phyloP scores from a whole-genome alignment of 2,797 vertebrate genomes.

The Enteromius trimaculatus region DNA sequence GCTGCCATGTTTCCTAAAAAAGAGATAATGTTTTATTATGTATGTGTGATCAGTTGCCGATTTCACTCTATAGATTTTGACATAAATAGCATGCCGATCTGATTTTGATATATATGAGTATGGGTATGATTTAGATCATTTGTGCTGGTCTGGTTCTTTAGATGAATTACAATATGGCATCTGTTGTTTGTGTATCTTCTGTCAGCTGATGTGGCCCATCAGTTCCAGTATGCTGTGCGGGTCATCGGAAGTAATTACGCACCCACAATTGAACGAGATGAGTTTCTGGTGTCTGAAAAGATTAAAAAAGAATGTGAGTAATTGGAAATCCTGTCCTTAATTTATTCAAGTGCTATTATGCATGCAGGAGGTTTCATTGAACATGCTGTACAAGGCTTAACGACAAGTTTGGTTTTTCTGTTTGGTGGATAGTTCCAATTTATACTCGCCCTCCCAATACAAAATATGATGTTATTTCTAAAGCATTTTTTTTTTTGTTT shows the following conservation, averaged over 20 bases:
- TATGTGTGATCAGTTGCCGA: neutral
- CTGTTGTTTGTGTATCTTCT: constrained; percentile 25
- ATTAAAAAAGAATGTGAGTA: constrained; percentile 97
- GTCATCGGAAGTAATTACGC: constrained; percentile 99
- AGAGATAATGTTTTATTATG: neutral
- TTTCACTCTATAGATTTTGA: neutral
- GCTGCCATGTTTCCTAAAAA: neutral
- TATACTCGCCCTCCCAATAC: neutral
- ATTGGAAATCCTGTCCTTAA: neutral
- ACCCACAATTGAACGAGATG: constrained; percentile 94
- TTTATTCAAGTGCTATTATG: neutral
- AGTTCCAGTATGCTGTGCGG: constrained; percentile 97
- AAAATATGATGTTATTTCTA: neutral
- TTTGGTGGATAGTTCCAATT: neutral
- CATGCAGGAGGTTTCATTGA: neutral
- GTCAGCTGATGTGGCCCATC: constrained; percentile 93
- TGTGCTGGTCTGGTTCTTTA: neutral
- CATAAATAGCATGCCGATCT: neutral
- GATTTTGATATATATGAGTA: too few species aligned
- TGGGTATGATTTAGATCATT: neutral
- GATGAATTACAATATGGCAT: neutral
- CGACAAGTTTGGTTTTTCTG: neutral
- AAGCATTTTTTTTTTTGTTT: too few species aligned
- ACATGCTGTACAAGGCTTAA: neutral
- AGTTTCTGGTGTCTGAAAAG: constrained; percentile 96